A percentile compares a stretch with the other conserved stretches of the same genome.
Conservation (phyloP, 2,797 vertebrate genomes). For the Ficedula albicollis region DNA sequence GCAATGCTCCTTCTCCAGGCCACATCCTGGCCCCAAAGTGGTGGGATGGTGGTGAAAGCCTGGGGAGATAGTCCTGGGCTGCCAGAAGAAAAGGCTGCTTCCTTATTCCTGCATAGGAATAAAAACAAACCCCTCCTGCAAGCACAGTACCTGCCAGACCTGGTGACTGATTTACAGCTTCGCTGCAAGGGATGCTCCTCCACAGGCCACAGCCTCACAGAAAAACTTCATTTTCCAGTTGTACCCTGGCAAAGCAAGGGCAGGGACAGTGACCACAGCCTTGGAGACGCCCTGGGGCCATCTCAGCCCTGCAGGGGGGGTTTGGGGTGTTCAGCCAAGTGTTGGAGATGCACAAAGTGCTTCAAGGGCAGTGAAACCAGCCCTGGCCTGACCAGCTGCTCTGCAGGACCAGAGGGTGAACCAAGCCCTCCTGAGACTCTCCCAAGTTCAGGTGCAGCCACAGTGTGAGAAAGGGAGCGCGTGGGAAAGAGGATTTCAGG, state of each 20-base stretch:
- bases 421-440: background rate
- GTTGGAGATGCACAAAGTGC: background rate
- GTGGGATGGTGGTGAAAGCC: background rate
- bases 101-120: background rate
- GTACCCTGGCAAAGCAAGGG: background rate
- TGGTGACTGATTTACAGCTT: background rate
- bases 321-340: background rate
- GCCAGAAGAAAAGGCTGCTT: background rate
- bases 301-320: background rate
- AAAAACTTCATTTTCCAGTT: background rate
- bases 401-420: background rate
- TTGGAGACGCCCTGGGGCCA: background rate
- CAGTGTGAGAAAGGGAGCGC: background rate
- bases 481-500: background rate
- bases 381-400: background rate
- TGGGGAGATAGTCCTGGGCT: background rate
- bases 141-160: background rate
- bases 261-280: background rate
- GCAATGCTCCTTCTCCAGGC: background rate
- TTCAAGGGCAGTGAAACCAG: background rate
- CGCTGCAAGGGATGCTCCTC: background rate
- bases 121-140: background rate
- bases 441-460: background rate
- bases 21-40: background rate
- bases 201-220: background rate